phyloP scores from a whole-genome alignment of 2,888 invertebrate genomes.

The Itoplectis maculator region DNA sequence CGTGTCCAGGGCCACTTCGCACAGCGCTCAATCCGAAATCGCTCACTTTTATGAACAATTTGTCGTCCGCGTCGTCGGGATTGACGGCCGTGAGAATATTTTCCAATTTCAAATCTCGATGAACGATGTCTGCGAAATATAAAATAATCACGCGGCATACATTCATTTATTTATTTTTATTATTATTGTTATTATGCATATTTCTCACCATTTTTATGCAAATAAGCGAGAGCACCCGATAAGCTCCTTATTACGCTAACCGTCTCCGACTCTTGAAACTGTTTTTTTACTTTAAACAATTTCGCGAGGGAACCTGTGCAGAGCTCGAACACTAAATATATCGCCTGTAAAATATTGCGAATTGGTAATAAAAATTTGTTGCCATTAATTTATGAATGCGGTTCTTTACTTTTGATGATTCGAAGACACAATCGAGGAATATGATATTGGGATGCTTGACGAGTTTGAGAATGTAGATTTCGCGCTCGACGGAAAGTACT shows the following conservation, averaged over 20 bases:
- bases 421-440: constrained; percentile 85
- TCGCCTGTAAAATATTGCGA: constrained; percentile 78
- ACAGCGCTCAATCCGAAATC: constrained; percentile 87
- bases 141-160: neutral
- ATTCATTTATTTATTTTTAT: too few relatives aligned
- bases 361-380: neutral
- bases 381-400: neutral
- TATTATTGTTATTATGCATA: too few relatives aligned
- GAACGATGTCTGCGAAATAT: constrained; percentile 83
- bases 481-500: constrained; percentile 84
- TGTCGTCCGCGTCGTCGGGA: constrained; percentile 84
- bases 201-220: constrained; percentile 84
- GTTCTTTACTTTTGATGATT: constrained; percentile 83
- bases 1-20: constrained; percentile 85
- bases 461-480: constrained; percentile 86
- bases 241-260: constrained; percentile 82
- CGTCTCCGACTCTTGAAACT: constrained; percentile 81
- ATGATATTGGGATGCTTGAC: constrained; percentile 87
- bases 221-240: constrained; percentile 83
- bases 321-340: constrained; percentile 86
- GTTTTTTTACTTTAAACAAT: constrained; percentile 79
- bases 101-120: constrained; percentile 85
- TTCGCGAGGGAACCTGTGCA: constrained; percentile 85
- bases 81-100: constrained; percentile 85
- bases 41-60: constrained; percentile 86